phyloP scores from a whole-genome alignment of 2,888 invertebrate species.

The Harpalus rubripes region DNA sequence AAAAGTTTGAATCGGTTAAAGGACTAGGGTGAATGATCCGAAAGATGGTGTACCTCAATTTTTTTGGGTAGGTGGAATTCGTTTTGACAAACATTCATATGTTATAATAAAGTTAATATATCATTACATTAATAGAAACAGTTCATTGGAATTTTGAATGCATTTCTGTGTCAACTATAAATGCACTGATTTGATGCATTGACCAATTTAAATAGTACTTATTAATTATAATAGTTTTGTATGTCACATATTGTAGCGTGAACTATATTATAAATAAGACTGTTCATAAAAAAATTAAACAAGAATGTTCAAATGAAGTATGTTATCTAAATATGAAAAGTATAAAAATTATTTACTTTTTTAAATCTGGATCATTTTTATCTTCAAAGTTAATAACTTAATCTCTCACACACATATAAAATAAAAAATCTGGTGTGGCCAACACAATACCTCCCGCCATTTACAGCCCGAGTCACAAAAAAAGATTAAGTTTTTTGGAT shows the following conservation, averaged over 20 bases:
- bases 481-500: too few relatives aligned
- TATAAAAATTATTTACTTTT: not conserved
- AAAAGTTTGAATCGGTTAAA: conserved; percentile 12
- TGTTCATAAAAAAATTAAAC: not conserved
- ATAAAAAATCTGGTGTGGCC: too few relatives aligned
- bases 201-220: conserved; percentile 62
- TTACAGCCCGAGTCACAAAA: too few relatives aligned
- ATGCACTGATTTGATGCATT: conserved; percentile 34
- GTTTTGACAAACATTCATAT: not conserved
- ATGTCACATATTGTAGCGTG: not conserved
- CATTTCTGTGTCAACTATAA: not conserved
- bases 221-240: conserved; percentile 56
- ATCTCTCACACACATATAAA: too few relatives aligned
- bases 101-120: conserved; percentile 6
- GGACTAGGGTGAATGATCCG: conserved; percentile 55
- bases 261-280: not conserved
- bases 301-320: not conserved
- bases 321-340: not conserved
- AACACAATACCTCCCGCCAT: too few relatives aligned
- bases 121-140: conserved; percentile 7
- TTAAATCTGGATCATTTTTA: not conserved
- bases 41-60: conserved; percentile 30
- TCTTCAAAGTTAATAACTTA: not conserved
- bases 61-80: conserved; percentile 40
- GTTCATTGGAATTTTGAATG: not conserved